These are phyloP conservation scores for Vireo griseus DNA, from an alignment of 2,797 vertebrate species.

Conservation along the genomic window DNA sequence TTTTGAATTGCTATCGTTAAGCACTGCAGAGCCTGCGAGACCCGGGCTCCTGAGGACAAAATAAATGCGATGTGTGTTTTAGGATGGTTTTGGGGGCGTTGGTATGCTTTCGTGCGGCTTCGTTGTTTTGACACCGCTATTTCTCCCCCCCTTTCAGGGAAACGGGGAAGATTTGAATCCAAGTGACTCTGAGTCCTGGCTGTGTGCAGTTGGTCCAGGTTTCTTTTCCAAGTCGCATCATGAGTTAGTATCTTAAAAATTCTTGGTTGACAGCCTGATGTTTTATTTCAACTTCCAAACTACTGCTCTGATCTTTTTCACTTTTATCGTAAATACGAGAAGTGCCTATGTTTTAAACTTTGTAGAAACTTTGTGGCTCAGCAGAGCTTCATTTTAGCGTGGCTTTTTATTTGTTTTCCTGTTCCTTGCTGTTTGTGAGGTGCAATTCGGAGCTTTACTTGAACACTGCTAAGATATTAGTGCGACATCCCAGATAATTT, in stretches of 20 bases:
- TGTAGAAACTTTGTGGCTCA: not conserved
- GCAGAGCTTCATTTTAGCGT: not conserved
- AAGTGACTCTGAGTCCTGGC: not conserved
- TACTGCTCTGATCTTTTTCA: not conserved
- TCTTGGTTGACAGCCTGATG: not conserved
- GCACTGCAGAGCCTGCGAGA: not conserved
- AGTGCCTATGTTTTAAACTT: not conserved
- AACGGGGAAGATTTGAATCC: not conserved
- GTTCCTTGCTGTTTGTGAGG: not conserved
- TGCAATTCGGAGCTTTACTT: not conserved
- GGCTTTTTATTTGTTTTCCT: not conserved
- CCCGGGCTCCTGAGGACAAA: not conserved
- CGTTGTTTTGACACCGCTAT: not conserved
- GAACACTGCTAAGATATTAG: not conserved
- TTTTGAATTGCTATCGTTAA: not conserved
- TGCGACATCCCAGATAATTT: fast-evolving
- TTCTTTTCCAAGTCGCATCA: not conserved
- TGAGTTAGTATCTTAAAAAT: conserved; percentile 13
- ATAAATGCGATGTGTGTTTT: not conserved
- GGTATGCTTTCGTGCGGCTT: not conserved
- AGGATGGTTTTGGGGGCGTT: not conserved
- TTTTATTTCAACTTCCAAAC: not conserved
- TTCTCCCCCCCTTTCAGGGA: not conserved
- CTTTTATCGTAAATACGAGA: not conserved
- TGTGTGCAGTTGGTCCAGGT: not conserved